Base-by-base conservation (phyloP, 2,888 invertebrate species). In the Idaea dimidiata region DNA sequence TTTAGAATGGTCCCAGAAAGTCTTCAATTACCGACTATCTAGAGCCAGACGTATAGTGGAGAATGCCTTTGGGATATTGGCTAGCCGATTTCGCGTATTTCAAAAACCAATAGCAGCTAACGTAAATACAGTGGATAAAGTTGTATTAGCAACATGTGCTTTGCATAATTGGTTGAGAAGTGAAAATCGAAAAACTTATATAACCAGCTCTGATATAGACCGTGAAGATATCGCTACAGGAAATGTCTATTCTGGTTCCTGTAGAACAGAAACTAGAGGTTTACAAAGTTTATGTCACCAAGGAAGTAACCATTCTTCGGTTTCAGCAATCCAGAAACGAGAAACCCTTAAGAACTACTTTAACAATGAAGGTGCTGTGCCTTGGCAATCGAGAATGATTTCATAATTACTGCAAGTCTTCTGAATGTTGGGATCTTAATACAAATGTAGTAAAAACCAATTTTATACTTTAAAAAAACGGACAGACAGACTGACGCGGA, bases 51-150 rank as follows among this genome's bases (percentile, higher is more conserved):
- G 67, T 53, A 58, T 60, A 58, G 66, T 68, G 58, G 66, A 70
- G 63, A 68, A 66, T 59, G 70, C 66, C 57, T 67, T 66, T 62
- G 69, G 65, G 57, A 69, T 69, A 59, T 66, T 67, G 60, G 65
- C 61, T 43, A 60, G 60, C 57, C 56, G 64, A 61, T 55, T 59
- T 59, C 54, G 54, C 18, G 65, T 65, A 17, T 62, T 17, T 60
- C 62, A 62, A 62, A 65, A 33, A 66, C 64, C 66, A 60, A 60
- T 66, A 17, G 60, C 60, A 60, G 61, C 59, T 61, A 55, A 66
- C 43, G 62, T 64, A 57, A 62, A 63, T 18, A 64, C 59, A 57
- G 64, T 64, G 57, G 63, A 62, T 17, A 63, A 62, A 62, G 33
- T 63, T 61, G 62, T 66, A 66, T 24, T 66, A 61, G 66, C 66